A percentile compares a stretch with the other conserved stretches of the same genome.
Evolutionary conservation across 1,140 invertebrate genomes (phyloP).

Genomic region (Lepidurus apus): DNA sequence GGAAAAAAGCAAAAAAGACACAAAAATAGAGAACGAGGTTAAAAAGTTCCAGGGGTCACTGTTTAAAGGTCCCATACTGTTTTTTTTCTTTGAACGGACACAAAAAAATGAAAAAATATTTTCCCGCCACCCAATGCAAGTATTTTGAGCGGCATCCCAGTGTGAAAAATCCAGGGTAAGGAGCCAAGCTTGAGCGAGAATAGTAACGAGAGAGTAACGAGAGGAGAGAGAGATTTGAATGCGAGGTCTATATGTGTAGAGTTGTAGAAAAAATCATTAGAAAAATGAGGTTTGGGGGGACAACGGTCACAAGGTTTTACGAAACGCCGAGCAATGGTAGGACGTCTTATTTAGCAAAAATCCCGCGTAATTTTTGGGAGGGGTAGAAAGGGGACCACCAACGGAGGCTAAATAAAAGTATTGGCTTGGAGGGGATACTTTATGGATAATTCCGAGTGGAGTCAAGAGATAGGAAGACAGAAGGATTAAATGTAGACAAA

Average conservation of each 20-base stretch:
- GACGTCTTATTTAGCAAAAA: not conserved
- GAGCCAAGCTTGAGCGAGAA: conserved; percentile 23
- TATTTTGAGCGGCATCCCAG: not conserved
- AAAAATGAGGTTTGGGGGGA: not conserved
- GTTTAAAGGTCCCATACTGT: conserved; percentile 15
- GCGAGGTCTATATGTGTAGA: conserved; percentile 12
- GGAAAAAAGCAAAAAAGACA: conserved; percentile 24
- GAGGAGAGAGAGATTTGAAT: conserved; percentile 12
- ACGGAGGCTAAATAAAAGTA: not conserved
- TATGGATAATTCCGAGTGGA: not conserved
- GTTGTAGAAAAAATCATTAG: not conserved
- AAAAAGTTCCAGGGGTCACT: conserved; percentile 25
- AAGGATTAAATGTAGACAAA: not conserved
- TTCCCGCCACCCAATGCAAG: not conserved
- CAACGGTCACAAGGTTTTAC: conserved; percentile 13
- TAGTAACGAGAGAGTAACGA: conserved; percentile 16
- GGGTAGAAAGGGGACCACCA: not conserved
- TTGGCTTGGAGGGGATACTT: not conserved
- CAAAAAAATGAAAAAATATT: conserved; percentile 9
- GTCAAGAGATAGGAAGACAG: not conserved
- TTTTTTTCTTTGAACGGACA: not conserved
- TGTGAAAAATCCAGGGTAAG: not conserved
- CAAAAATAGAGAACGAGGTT: conserved; percentile 25
- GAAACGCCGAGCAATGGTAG: not conserved
- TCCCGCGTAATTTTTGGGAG: not conserved